These are phyloP conservation scores for Podarcis siculus DNA, from an alignment of 2,797 vertebrate genomes.

Conservation along the genomic window DNA sequence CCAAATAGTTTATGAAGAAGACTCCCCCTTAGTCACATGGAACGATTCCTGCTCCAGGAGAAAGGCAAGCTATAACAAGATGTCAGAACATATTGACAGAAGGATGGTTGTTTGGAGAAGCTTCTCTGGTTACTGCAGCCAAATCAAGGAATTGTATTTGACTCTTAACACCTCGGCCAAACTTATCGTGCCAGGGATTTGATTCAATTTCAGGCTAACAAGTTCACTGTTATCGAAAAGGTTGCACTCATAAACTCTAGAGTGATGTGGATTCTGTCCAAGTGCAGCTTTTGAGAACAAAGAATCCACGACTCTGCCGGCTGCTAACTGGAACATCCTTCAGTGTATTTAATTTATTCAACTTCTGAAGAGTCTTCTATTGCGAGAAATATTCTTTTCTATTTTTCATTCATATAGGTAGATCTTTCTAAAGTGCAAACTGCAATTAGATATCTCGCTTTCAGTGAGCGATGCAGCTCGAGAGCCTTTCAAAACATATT, in stretches of 20 bases:
- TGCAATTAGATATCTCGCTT: background rate
- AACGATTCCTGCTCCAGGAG: background rate
- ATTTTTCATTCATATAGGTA: conserved; percentile 11
- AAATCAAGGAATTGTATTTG: background rate
- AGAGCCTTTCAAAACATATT: background rate
- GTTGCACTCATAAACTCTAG: conserved; percentile 2
- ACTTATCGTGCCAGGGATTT: background rate
- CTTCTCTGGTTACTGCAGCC: background rate
- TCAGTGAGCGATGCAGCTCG: background rate
- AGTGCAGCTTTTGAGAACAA: conserved; percentile 22
- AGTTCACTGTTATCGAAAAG: background rate
- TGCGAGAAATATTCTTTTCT: background rate
- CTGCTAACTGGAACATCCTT: background rate
- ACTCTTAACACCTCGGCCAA: conserved; percentile 2
- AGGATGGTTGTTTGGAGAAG: background rate
- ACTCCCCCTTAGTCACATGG: background rate
- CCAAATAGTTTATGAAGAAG: background rate
- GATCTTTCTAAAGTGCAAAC: background rate
- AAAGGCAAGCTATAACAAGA: background rate
- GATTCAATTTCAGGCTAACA: background rate
- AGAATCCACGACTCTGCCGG: background rate
- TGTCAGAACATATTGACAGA: background rate
- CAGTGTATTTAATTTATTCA: conserved; percentile 19
- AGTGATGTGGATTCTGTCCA: conserved; percentile 12
- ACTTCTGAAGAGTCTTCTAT: conserved; percentile 1